Percentiles rank a stretch among this genome's conserved stretches.
Evolutionary conservation across 2,888 invertebrate species (phyloP).

Genomic region (Drosophila seclusa): DNA sequence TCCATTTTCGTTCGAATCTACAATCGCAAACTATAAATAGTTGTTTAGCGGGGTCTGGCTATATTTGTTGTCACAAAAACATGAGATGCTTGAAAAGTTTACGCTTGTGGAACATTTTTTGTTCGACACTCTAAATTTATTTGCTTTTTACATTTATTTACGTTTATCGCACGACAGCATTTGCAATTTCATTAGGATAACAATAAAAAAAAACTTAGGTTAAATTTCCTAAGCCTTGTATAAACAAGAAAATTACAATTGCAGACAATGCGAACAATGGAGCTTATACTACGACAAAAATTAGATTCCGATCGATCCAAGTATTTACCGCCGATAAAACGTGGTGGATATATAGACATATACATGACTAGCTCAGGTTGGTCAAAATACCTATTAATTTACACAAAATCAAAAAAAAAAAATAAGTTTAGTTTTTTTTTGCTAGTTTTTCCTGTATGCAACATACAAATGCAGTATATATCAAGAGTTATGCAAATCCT

Average conservation of each 20-base stretch:
- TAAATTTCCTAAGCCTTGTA: conserved; percentile 13
- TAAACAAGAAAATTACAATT: conserved; percentile 69
- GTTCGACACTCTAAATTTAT: not conserved
- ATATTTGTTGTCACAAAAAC: conserved; percentile 27
- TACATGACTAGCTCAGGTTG: conserved; percentile 95
- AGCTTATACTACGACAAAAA: conserved; percentile 90
- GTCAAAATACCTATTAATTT: conserved; percentile 56
- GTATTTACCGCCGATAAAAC: conserved; percentile 92
- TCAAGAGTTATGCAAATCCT: conserved; percentile 45
- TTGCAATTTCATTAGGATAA: conserved; percentile 24
- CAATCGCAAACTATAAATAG: conserved; percentile 66
- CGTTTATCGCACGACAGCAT: conserved; percentile 12
- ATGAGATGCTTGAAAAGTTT: conserved; percentile 59
- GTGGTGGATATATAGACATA: conserved; percentile 92
- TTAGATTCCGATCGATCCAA: conserved; percentile 91
- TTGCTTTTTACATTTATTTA: conserved; percentile 16
- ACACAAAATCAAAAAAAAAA: conserved; percentile 23
- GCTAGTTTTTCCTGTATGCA: conserved; percentile 49
- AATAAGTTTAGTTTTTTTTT: conserved; percentile 51
- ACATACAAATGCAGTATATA: conserved; percentile 44
- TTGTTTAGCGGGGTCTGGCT: conserved; percentile 33
- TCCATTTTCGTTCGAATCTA: conserved; percentile 71
- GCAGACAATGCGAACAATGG: conserved; percentile 90
- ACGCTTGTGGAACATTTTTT: not conserved
- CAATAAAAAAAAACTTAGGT: conserved; percentile 9